Conservation (phyloP, 2,113 vertebrate genomes). For the Amphilophus citrinellus region DNA sequence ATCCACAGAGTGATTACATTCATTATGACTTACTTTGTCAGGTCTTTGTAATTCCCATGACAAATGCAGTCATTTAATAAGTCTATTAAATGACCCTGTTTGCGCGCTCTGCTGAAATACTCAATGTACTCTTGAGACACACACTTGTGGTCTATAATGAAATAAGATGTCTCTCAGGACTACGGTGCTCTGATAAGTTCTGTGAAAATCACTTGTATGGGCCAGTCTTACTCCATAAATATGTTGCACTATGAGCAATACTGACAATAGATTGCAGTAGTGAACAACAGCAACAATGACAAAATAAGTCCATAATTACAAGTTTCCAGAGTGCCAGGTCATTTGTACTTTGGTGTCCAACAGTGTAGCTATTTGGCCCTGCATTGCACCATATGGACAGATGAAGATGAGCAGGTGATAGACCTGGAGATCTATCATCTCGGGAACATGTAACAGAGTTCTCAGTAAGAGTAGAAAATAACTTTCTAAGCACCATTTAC, state of each 20-base stretch:
- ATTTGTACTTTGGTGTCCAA: background rate
- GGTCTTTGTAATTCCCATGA: background rate
- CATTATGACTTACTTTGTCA: background rate
- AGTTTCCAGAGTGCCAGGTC: background rate
- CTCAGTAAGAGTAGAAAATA: background rate
- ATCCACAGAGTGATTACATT: background rate
- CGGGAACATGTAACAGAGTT: no score
- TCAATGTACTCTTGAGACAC: background rate
- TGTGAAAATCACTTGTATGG: background rate
- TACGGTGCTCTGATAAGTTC: background rate
- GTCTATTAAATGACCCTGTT: background rate
- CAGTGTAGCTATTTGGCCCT: background rate
- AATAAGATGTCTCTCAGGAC: background rate
- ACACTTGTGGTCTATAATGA: background rate
- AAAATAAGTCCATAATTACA: background rate
- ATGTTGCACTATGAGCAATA: background rate
- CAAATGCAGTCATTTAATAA: conserved; percentile 1
- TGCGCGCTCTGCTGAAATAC: background rate
- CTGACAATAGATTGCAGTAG: background rate
- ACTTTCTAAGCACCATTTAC: background rate
- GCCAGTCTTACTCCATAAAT: no score
- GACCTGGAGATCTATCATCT: background rate
- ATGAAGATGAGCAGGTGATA: fast-evolving
- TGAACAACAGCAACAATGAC: background rate
- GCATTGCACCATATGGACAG: background rate